Conservation (phyloP, 2,888 invertebrate species). For the Xylophagus ater region DNA sequence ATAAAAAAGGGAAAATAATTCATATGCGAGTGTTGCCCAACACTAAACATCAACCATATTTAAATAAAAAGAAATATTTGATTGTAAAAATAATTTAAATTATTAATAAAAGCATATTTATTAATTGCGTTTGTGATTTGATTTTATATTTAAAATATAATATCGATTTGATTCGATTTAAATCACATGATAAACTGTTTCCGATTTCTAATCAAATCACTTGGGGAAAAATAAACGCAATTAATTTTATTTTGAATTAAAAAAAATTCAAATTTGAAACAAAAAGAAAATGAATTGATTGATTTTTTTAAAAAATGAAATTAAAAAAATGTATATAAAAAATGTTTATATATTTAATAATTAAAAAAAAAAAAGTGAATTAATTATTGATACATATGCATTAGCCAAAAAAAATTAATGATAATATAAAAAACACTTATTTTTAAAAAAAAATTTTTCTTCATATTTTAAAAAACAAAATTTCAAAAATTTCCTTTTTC, state of each 20-base stretch:
- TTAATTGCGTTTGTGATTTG: too few relatives aligned
- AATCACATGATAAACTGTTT: too few relatives aligned
- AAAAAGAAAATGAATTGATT: not conserved
- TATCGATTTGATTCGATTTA: too few relatives aligned
- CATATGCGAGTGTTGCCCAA: constrained; percentile 21
- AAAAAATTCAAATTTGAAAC: constrained; percentile 1
- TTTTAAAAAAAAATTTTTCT: constrained; percentile 6
- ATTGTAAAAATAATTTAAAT: constrained; percentile 1
- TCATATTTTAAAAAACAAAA: not conserved
- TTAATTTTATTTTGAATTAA: constrained; percentile 2
- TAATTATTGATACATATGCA: constrained; percentile 7
- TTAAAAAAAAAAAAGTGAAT: constrained; percentile 3
- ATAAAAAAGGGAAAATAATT: constrained; percentile 11
- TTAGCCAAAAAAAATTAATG: constrained; percentile 14
- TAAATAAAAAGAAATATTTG: not conserved
- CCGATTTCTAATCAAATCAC: too few relatives aligned
- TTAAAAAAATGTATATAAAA: constrained; percentile 8
- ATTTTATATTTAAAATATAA: too few relatives aligned
- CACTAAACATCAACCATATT: constrained; percentile 18
- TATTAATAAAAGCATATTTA: too few relatives aligned
- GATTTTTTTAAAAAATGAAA: not conserved
- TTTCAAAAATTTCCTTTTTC: constrained; percentile 4
- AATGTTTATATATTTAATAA: constrained; percentile 8
- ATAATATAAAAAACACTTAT: constrained; percentile 8
- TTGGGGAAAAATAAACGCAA: too few relatives aligned